Base-by-base conservation (phyloP, 2,113 vertebrate species). In the Chelonoidis abingdonii region DNA sequence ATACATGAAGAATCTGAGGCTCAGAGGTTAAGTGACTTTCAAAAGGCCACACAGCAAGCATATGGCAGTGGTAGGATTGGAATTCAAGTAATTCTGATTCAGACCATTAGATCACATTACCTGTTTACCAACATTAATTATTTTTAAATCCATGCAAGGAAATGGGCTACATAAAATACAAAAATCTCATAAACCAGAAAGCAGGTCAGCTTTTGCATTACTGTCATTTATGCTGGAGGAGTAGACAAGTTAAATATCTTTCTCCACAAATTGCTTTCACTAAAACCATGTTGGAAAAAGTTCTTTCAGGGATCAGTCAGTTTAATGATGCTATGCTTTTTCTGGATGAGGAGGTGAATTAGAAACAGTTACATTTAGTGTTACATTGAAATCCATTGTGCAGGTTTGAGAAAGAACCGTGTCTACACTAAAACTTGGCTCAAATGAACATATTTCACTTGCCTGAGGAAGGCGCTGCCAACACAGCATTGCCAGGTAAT, bases 361-460 rank as follows among this genome's bases (percentile, higher is more conserved):
- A 2, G 81, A 44, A 85, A 79, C 38, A 10, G 21, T 44, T 41
- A 41, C 17, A 3, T 25, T 24, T 75, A 41, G 38, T 5, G 22
- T 72, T 57, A 0, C 72, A 91, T 69, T 94, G 31, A 96, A 97
- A 95, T 6, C 92, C 89, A 57, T 35, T 12, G 1, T 81, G 82
- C 44, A 54, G 79, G 49, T 96, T 92, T 94, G 92, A 86, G 86
- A 92, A 79, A 72, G 65, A 92, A 84, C 83, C 19, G 47, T 50
- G 57, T 88, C 80, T 93, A 12, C 88, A 54, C 94, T 93, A 95
- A 91, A 0, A 87, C 29, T 41, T 38, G 57, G 22, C 89, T 94
- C 96, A 95, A 97, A 97, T 89, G 93, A 81, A 54, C 86, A 92
- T 94, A 96, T 97, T 97, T 89, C 95, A 0, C 83, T 38, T 50